These are phyloP conservation scores for Diogma glabrata DNA, from an alignment of 2,888 invertebrate species.

Conservation along the genomic window DNA sequence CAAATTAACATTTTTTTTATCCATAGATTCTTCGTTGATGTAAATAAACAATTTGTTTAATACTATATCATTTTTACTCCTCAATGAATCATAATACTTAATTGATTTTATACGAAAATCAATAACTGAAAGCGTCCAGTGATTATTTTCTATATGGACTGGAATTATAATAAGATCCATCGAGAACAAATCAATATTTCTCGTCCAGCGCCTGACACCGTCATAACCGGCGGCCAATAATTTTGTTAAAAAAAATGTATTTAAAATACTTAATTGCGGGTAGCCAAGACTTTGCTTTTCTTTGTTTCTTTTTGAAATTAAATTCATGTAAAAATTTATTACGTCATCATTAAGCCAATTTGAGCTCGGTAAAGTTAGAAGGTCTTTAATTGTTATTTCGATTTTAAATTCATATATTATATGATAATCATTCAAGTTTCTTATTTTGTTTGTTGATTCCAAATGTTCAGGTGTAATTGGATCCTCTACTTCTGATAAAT, in stretches of 20 bases:
- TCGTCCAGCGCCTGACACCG: conserved; percentile 82
- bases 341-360: conserved; percentile 96
- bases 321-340: conserved; percentile 94
- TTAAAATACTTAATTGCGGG: conserved; percentile 76
- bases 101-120: conserved; percentile 65
- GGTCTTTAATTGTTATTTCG: conserved; percentile 68
- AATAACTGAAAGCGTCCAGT: conserved; percentile 91
- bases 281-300: conserved; percentile 41
- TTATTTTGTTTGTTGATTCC: too few relatives aligned
- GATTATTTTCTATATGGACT: conserved; percentile 87
- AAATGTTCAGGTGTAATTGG: too few relatives aligned
- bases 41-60: conserved; percentile 63
- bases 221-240: conserved; percentile 66
- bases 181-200: conserved; percentile 67
- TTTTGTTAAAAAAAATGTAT: conserved; percentile 91
- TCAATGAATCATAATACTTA: conserved; percentile 89
- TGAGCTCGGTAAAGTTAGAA: conserved; percentile 65
- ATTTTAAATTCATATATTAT: too few relatives aligned
- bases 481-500: too few relatives aligned
- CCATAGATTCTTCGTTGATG: conserved; percentile 69
- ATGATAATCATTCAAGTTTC: too few relatives aligned
- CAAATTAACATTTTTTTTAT: conserved; percentile 68
- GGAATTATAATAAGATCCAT: conserved; percentile 80
- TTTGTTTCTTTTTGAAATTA: conserved; percentile 69
- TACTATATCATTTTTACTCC: conserved; percentile 62